A percentile compares a stretch with the other conserved stretches of the same genome.
These are phyloP conservation scores for Auanema sp. DNA, from an alignment of 2,888 invertebrate genomes.

Conservation along the genomic window DNA sequence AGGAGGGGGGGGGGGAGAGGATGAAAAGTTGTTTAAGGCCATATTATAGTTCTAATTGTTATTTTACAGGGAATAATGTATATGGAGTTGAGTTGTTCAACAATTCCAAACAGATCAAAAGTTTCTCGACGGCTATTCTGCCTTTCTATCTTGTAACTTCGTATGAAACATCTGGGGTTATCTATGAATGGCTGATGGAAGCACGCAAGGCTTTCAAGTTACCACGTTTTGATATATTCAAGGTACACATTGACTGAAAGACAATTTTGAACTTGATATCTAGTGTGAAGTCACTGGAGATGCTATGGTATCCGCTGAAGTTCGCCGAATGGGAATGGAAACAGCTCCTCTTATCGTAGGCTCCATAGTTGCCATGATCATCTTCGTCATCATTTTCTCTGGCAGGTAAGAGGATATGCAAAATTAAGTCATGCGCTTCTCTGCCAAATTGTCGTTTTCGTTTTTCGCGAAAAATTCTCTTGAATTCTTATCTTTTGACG, in stretches of 20 bases:
- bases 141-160: constrained; percentile 52
- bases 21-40: too few species aligned
- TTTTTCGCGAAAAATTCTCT: too few species aligned
- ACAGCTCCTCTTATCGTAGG: constrained; percentile 54
- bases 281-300: constrained; percentile 59
- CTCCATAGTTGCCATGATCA: constrained; percentile 54
- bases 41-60: too few species aligned
- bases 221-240: constrained; percentile 33
- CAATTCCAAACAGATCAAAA: constrained; percentile 26
- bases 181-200: constrained; percentile 45
- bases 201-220: constrained; percentile 44
- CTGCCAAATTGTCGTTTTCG: too few species aligned
- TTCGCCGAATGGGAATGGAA: constrained; percentile 57
- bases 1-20: too few species aligned
- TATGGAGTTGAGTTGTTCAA: constrained; percentile 48
- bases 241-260: constrained; percentile 7
- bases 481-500: too few species aligned
- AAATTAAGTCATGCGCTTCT: too few species aligned
- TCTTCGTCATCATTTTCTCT: constrained; percentile 47
- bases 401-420: constrained; percentile 10
- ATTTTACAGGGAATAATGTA: constrained; percentile 54
- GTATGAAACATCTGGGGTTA: constrained; percentile 33
- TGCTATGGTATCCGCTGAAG: constrained; percentile 55
- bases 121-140: constrained; percentile 54
- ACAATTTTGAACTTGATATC: not conserved